Evolutionary conservation across 2,113 vertebrate genomes (phyloP).

Genomic region (Oncorhynchus nerka): DNA sequence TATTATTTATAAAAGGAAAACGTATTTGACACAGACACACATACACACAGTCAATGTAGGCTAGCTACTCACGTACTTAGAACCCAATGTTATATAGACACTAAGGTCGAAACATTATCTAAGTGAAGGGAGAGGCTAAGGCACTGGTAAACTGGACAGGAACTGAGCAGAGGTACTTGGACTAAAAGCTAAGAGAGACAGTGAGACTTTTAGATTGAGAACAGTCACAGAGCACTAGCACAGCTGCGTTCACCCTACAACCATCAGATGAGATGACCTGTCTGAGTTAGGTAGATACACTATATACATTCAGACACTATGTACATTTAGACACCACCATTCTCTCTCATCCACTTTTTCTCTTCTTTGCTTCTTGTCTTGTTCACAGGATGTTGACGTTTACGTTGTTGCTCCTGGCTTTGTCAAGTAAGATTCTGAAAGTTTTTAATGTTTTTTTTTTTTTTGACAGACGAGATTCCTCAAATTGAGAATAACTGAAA

Average conservation of each 20-base stretch:
- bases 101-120: not conserved
- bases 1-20: no score
- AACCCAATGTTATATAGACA: not conserved
- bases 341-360: not conserved
- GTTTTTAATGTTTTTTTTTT: not conserved
- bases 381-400: slow-evolving; percentile 58
- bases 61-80: no score
- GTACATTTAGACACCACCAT: no score
- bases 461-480: not conserved
- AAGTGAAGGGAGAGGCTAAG: not conserved
- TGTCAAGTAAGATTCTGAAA: slow-evolving; percentile 54
- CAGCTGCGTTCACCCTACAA: not conserved
- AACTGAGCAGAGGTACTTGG: not conserved
- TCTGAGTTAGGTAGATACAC: not conserved
- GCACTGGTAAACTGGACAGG: not conserved
- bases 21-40: not conserved
- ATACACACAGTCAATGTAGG: not conserved
- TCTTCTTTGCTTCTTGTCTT: not conserved
- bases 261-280: not conserved
- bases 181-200: not conserved
- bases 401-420: slow-evolving; percentile 45
- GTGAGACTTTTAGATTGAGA: not conserved
- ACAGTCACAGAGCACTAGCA: not conserved
- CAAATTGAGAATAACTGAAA: not conserved
- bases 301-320: not conserved